Evolutionary conservation across 1,140 invertebrate species (phyloP), one percentile per base, ranked within the genome.

Genomic region (Apolygus lucorum): DNA sequence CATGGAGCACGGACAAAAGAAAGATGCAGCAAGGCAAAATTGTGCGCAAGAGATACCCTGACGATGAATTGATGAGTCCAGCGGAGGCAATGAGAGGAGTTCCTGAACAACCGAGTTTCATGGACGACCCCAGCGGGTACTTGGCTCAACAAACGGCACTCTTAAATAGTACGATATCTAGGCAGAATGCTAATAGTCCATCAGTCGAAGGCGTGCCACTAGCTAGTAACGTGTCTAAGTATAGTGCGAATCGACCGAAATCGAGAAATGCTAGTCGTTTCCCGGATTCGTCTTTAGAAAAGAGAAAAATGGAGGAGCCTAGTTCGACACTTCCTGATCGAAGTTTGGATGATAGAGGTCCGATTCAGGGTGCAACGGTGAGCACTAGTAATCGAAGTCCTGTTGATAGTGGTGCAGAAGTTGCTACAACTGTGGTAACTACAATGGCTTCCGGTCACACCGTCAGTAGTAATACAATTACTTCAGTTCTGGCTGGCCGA

Each of bases 51-150:
- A 80, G 78, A 22, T 84, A 82, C 74, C 81, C 72, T 65, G 29
- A 54, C 65, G 34, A 84, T 84, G 34, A 88, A 87, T 79, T 81
- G 84, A 74, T 79, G 82, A 71, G 83, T 76, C 83, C 83, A 14
- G 85, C 84, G 76, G 78, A 84, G 28, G 83, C 84, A 75, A 80
- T 84, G 8, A 72, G 70, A 63, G 63, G 68, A 70, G 62, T 24
- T 68, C 13, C 68, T 65, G 70, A 70, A 62, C 59, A 69, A 59
- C 72, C 72, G 14, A 72, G 67, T 67, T 94, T 94, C 75, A 86
- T 94, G 81, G 92, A 95, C 73, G 92, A 95, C 79, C 91, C 92
- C 0, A 92, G 87, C 76, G 92, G 90, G 2, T 95, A 93, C 80
- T 79, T 95, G 68, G 89, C 90, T 2, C 91, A 93, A 75, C 91